Evolutionary conservation across 2,797 vertebrate species (phyloP).

Genomic region (Rhinatrema bivittatum): DNA sequence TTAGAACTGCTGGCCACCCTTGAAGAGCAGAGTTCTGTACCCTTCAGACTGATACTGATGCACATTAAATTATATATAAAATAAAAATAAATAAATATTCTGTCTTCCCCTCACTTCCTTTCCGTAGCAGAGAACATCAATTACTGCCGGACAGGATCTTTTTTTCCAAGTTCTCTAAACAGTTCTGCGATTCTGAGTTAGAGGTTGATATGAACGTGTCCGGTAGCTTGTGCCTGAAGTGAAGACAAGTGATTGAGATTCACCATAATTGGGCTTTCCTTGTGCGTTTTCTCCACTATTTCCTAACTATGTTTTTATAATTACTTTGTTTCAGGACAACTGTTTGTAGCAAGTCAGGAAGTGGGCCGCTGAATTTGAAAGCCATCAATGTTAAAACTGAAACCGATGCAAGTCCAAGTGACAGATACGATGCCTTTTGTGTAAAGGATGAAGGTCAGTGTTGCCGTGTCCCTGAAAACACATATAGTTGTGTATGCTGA

Average conservation of each 20-base stretch:
- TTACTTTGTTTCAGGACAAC: conserved; percentile 70
- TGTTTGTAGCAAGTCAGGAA: conserved; percentile 62
- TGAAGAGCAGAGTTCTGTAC: no score
- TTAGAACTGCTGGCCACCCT: no score
- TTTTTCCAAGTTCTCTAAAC: no score
- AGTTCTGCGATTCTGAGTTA: neutral
- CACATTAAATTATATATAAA: no score
- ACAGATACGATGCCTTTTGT: conserved; percentile 66
- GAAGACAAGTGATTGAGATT: neutral
- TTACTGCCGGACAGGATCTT: no score
- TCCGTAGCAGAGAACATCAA: no score
- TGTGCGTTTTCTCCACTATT: conserved; percentile 14
- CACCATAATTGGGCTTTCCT: conserved; percentile 3
- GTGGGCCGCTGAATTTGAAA: conserved; percentile 53
- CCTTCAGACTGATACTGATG: no score
- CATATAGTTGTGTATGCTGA: conserved; percentile 13
- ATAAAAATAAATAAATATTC: no score
- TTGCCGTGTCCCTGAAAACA: conserved; percentile 8
- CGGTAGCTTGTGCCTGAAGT: no score
- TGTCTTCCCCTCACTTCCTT: no score
- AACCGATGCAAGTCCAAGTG: conserved; percentile 53
- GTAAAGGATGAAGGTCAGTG: conserved; percentile 79
- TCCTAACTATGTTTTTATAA: no score
- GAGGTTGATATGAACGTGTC: no score
- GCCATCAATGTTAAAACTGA: conserved; percentile 73